Base-by-base conservation (phyloP, 2,888 invertebrate genomes). In the Drosophila ezoana region DNA sequence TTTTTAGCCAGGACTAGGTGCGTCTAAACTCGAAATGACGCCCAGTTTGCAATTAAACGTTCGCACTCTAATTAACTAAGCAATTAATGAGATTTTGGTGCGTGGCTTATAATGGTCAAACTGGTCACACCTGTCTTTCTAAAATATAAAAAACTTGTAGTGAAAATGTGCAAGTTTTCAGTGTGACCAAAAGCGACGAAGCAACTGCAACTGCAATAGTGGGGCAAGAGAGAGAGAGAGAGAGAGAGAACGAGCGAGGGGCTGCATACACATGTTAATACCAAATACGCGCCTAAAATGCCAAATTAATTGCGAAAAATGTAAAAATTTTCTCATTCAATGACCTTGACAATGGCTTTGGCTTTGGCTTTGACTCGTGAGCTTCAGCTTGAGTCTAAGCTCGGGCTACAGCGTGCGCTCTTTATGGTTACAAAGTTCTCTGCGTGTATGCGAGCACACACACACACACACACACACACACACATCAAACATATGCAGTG, bases 321-420 rank as follows among this genome's bases (percentile, higher is more conserved):
- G 41, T 76, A 76, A 68, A 86, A 76, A 81, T 70, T 86, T 89
- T 81, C 84, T 68, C 89, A 85, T 85, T 84, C 84, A 85, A 85
- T 87, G 84, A 85, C 84, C 84, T 85, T 85, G 87, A 89, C 84
- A 85, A 88, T 85, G 84, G 87, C 82, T 81, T 69, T 59, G 56
- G 49, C 53, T 47, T 13, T 33, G 61, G 18, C 62, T 70, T 38
- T 45, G 67, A 49, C 47, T 51, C 28, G 33, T 9, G 20, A 48
- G 44, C 54, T 47, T 44, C 16, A 47, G 40, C 74, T 62, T 40
- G 37, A 62, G 71, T 33, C 41, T 38, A 54, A 61, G 70, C 74
- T 52, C 23, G 53, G 40, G 44, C 41, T 18, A 14, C 20, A 59
- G 41, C 56, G 38, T 52, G 18, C 51, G 56, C 76, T 77, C 67